A percentile compares a stretch with the other conserved stretches of the same genome.
Conservation (phyloP, 2,113 vertebrate species). For the Corythaixoides concolor region DNA sequence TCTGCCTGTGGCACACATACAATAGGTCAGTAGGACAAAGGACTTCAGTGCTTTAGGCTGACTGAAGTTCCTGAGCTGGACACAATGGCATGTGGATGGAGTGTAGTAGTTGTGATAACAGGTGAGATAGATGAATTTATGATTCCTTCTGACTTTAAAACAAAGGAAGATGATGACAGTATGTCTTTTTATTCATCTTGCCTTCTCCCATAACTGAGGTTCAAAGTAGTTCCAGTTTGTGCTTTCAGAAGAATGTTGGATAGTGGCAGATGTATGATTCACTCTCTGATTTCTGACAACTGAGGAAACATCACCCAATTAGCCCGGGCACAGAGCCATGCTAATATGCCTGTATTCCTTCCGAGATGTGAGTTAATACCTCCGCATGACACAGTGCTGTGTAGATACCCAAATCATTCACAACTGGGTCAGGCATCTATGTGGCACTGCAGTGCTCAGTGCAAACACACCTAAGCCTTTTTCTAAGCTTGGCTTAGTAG, state of each 20-base stretch:
- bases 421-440: neutral
- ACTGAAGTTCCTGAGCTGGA: neutral
- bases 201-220: neutral
- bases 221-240: neutral
- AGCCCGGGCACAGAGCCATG: neutral
- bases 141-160: neutral
- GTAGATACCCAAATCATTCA: neutral
- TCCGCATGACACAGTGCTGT: neutral
- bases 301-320: slow-evolving; percentile 29
- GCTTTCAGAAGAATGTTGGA: neutral
- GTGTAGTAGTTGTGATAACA: neutral
- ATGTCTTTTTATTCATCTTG: neutral
- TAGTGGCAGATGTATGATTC: slow-evolving; percentile 27
- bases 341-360: slow-evolving; percentile 1
- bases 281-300: slow-evolving; percentile 23
- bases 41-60: neutral
- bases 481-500: neutral
- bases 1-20: neutral
- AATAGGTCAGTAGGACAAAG: neutral
- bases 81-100: neutral
- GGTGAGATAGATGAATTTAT: neutral
- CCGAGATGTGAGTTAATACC: neutral
- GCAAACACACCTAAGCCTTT: neutral
- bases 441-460: neutral
- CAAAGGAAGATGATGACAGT: neutral